Percentiles rank a stretch among this genome's conserved stretches.
Evolutionary conservation across 2,113 vertebrate species (phyloP).

Genomic region (Thalassoma bifasciatum): DNA sequence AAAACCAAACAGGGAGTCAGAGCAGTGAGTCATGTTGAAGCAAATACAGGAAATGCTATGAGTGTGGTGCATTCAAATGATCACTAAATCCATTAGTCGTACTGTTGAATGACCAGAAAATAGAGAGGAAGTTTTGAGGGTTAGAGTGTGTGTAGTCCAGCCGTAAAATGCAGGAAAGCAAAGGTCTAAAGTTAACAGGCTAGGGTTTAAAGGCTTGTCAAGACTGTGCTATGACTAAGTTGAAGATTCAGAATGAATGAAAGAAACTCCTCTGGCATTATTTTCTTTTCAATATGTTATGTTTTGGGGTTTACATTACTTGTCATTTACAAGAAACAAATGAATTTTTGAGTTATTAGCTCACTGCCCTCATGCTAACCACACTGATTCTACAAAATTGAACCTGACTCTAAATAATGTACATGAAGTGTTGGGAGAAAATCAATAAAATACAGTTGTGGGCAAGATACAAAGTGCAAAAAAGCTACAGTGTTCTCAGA

Average conservation of each 20-base stretch:
- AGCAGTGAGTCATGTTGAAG: conserved; percentile 14
- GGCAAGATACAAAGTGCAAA: no score
- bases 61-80: background rate
- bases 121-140: background rate
- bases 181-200: background rate
- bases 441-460: background rate
- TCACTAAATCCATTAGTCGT: background rate
- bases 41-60: conserved; percentile 2
- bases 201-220: background rate
- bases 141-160: background rate
- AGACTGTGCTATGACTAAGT: background rate
- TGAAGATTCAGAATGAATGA: background rate
- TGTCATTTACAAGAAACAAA: background rate
- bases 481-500: no score
- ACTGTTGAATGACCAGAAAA: background rate
- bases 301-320: background rate
- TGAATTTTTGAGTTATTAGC: background rate
- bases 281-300: no score
- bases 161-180: background rate
- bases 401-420: background rate
- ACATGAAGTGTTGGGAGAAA: background rate
- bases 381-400: background rate
- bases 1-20: conserved; percentile 16
- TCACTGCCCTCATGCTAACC: background rate
- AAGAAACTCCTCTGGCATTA: background rate